A percentile compares a stretch with the other conserved stretches of the same genome.
phyloP scores from a whole-genome alignment of 2,888 invertebrate species.

The Anagyrus pseudococci region DNA sequence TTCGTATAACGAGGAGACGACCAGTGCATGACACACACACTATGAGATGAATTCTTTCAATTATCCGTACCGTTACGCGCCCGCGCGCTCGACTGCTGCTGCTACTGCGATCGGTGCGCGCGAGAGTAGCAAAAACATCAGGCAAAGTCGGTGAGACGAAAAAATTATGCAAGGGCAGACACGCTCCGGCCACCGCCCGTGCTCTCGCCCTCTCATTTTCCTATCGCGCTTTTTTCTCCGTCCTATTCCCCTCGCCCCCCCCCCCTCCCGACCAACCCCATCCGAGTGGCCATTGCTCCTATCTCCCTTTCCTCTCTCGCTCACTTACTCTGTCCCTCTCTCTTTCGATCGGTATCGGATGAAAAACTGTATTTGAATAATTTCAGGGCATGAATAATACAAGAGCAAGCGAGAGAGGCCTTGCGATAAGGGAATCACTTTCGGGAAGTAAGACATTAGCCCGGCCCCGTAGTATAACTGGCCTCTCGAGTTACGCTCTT shows the following conservation, averaged over 20 bases:
- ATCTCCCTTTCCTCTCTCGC: neutral
- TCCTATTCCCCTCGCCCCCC: too few relatives aligned
- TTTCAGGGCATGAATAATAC: conserved; percentile 34
- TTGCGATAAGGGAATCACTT: conserved; percentile 32
- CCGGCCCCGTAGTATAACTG: conserved; percentile 12
- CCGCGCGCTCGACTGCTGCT: neutral
- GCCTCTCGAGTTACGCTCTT: conserved; percentile 26
- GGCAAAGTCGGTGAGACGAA: neutral
- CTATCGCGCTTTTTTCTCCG: too few relatives aligned
- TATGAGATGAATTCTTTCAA: too few relatives aligned
- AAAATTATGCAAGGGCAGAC: conserved; percentile 13
- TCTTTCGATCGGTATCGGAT: conserved; percentile 27
- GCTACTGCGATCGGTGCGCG: neutral
- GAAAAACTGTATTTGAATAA: conserved; percentile 34
- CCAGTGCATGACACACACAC: too few relatives aligned
- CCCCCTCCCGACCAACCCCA: too few relatives aligned
- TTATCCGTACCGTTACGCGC: too few relatives aligned
- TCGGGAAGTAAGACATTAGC: conserved; percentile 30
- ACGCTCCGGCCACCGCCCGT: too few relatives aligned
- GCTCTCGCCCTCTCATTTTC: neutral
- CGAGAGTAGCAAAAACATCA: neutral
- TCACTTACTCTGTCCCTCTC: too few relatives aligned
- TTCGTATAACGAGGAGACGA: too few relatives aligned
- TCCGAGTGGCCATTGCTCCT: neutral
- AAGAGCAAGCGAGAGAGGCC: conserved; percentile 12